phyloP scores from a whole-genome alignment of 2,113 vertebrate genomes.

The Neofelis nebulosa region DNA sequence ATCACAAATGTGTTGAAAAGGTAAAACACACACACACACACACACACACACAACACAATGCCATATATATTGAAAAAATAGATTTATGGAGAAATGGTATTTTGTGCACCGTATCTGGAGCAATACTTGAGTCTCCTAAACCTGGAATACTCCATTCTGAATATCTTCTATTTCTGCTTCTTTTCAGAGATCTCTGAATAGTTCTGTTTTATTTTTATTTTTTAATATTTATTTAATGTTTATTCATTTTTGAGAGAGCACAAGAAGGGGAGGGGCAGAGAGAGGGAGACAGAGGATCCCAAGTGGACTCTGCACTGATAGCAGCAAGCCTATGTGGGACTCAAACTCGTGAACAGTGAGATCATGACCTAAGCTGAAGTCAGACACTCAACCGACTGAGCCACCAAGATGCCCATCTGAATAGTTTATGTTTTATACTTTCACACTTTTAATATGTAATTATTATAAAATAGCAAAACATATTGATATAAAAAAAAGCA shows the following conservation, averaged over 20 bases:
- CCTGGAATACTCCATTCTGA: neutral
- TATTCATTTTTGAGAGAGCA: too few relatives aligned
- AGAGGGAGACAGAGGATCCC: too few relatives aligned
- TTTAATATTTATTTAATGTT: too few relatives aligned
- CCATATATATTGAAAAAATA: conserved; percentile 9
- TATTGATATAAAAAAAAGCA: neutral
- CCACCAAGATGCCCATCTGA: too few relatives aligned
- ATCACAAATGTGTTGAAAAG: conserved; percentile 47
- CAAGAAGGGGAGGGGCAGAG: too few relatives aligned
- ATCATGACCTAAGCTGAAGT: too few relatives aligned
- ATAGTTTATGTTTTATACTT: neutral
- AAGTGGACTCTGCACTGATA: too few relatives aligned
- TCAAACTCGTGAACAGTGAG: too few relatives aligned
- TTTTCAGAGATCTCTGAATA: neutral
- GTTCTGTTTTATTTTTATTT: neutral
- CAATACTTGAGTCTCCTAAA: neutral
- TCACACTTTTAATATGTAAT: neutral
- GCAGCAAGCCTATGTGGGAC: too few relatives aligned
- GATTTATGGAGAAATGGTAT: neutral
- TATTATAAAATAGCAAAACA: neutral
- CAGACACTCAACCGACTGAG: too few relatives aligned
- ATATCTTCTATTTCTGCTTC: neutral
- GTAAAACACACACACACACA: neutral
- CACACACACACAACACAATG: neutral
- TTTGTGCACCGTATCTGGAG: neutral